Conservation (phyloP, 2,888 invertebrate species). For the Carcina quercana region DNA sequence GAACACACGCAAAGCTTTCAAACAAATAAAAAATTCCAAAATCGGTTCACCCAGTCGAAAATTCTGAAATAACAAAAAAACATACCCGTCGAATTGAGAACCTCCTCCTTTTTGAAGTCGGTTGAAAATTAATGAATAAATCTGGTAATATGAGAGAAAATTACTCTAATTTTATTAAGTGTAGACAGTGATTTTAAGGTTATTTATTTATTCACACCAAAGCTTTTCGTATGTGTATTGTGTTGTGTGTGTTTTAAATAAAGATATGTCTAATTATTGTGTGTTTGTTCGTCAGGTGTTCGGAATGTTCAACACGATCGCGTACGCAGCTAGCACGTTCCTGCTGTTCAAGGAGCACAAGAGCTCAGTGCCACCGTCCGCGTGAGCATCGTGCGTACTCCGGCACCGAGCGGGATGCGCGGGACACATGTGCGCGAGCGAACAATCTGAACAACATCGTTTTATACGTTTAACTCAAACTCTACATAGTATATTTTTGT, state of each 20-base stretch:
- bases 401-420: conserved; percentile 12
- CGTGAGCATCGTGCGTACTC: conserved; percentile 11
- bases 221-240: too few relatives aligned
- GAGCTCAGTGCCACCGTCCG: conserved; percentile 32
- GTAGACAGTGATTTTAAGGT: too few relatives aligned
- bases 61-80: too few relatives aligned
- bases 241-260: background rate
- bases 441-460: conserved; percentile 2
- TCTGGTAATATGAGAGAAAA: too few relatives aligned
- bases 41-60: too few relatives aligned
- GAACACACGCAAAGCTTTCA: too few relatives aligned
- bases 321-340: conserved; percentile 85
- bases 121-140: too few relatives aligned
- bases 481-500: background rate
- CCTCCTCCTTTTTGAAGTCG: too few relatives aligned
- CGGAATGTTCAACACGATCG: conserved; percentile 86
- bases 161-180: too few relatives aligned
- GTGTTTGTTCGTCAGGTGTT: conserved; percentile 77
- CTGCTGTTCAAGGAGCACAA: conserved; percentile 84
- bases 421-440: conserved; percentile 11
- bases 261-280: conserved; percentile 4
- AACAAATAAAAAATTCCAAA: too few relatives aligned
- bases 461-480: background rate
- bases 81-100: too few relatives aligned
- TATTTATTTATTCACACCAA: too few relatives aligned